Conservation (phyloP, 1,140 invertebrate genomes). For the Drosophila biarmipes region DNA sequence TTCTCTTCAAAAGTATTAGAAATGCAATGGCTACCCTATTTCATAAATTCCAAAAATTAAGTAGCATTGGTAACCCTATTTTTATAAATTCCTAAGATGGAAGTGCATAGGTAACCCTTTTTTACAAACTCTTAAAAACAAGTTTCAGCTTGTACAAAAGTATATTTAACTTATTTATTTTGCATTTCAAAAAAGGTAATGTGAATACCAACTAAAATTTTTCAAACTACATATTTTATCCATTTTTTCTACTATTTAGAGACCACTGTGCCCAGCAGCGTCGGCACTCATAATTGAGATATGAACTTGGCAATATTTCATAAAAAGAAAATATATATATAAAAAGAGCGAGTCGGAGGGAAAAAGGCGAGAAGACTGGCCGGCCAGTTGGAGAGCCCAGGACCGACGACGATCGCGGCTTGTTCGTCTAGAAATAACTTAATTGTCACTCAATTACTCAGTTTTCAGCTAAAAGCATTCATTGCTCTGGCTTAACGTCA, state of each 20-base stretch:
- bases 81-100: too few relatives aligned
- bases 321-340: constrained; percentile 51
- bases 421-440: constrained; percentile 84
- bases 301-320: constrained; percentile 84
- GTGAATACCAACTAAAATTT: too few relatives aligned
- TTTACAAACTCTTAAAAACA: too few relatives aligned
- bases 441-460: constrained; percentile 85
- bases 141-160: too few relatives aligned
- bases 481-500: constrained; percentile 82
- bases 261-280: constrained; percentile 39
- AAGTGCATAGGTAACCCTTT: too few relatives aligned
- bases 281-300: constrained; percentile 81
- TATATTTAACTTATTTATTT: not conserved
- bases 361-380: constrained; percentile 11
- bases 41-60: too few relatives aligned
- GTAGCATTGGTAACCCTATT: too few relatives aligned
- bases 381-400: constrained; percentile 23
- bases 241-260: too few relatives aligned
- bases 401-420: constrained; percentile 62
- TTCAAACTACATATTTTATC: not conserved
- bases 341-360: constrained; percentile 1
- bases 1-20: too few relatives aligned
- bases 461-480: constrained; percentile 84
- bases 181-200: too few relatives aligned
- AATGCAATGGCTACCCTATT: too few relatives aligned